These are phyloP conservation scores for Leucoraja ocellata DNA, from an alignment of 2,797 vertebrate species.

Conservation along the genomic window DNA sequence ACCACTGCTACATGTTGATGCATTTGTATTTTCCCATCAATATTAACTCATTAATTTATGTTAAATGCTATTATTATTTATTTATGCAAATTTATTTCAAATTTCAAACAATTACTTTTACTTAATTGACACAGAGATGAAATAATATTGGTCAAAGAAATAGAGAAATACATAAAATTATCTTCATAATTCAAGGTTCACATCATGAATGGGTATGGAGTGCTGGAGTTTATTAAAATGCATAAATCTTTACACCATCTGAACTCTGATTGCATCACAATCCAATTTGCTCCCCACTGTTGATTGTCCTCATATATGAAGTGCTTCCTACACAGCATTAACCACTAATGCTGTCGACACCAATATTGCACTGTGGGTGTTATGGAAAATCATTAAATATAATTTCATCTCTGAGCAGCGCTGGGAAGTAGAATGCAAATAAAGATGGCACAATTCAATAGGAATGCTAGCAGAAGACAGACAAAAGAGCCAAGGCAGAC, in stretches of 20 bases:
- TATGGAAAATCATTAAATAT: not conserved
- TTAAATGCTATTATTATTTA: not conserved
- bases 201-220: not conserved
- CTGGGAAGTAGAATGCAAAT: not conserved
- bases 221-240: not conserved
- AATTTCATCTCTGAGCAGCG: not conserved
- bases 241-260: not conserved
- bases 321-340: not conserved
- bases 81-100: not conserved
- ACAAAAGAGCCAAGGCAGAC: no score
- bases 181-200: not conserved
- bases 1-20: not conserved
- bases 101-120: not conserved
- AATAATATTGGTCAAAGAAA: not conserved
- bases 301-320: not conserved
- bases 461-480: not conserved
- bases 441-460: not conserved
- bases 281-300: not conserved
- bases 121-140: not conserved
- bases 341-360: not conserved
- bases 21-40: not conserved
- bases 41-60: not conserved
- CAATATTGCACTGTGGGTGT: not conserved
- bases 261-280: not conserved
- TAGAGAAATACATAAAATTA: not conserved